Evolutionary conservation across 1,140 invertebrate genomes (phyloP), one percentile per base, ranked within the genome.

Genomic region (Drosophila pachea): DNA sequence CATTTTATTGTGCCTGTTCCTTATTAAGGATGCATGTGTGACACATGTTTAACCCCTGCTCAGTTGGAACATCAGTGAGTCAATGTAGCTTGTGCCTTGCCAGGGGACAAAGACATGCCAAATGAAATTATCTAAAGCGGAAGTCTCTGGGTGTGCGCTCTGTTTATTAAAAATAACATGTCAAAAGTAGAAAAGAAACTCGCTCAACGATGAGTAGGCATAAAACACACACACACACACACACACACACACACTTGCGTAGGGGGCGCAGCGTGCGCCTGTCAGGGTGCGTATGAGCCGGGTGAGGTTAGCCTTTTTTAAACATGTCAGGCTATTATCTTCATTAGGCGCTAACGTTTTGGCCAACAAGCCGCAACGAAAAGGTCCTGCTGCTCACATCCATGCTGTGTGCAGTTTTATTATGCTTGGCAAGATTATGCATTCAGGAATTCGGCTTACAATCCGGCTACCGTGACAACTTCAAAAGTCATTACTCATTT

Each of bases 401-500:
- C 53, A 2, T 22, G 22, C n/a, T 43, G 36, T 72, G 16, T 64
- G 60, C 62, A 40, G 49, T 67, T 52, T 31, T 55, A 50, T 69
- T 72, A 73, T 48, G 58, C 71, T 72, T 68, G 54, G 32, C 40
- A 45, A 58, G 45, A 73, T 64, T 73, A 65, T 69, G 56, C 56
- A 62, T 50, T 72, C 36, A 67, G 54, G 1, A 22, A 22, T 22
- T 22, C 33, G 43, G 49, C 47, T 60, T 68, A 75, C 64, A 60
- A 71, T 68, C 53, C 31, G 64, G 61, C 61, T 59, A 32, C 77
- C 77, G 74, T 77, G 78, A 86, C 82, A 86, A 86, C 83, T 86
- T 76, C 68, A 81, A 78, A 87, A 87, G 84, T 82, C 84, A 87
- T 87, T 87, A 87, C 86, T 87, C 84, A 87, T 87, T 87, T 87